These are phyloP conservation scores for Iphiclides podalirius DNA, from an alignment of 2,888 invertebrate species.

Conservation along the genomic window DNA sequence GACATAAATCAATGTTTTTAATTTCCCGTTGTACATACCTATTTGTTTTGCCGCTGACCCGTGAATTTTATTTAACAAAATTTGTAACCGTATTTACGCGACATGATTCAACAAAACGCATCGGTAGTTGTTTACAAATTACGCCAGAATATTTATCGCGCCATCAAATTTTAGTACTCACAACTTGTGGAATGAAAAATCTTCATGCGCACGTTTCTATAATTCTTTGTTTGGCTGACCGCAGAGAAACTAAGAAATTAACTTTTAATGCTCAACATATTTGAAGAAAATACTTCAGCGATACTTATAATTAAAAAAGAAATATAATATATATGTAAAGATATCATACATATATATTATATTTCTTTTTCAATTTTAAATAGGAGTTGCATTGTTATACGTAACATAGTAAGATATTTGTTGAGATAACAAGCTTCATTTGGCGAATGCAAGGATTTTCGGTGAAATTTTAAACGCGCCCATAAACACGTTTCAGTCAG, in stretches of 20 bases:
- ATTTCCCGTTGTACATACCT: not conserved
- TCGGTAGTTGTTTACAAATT: not conserved
- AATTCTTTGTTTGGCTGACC: no score
- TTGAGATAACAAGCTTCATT: no score
- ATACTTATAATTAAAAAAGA: no score
- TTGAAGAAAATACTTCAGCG: no score
- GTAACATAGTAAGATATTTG: no score
- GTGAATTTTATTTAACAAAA: not conserved
- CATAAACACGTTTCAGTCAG: constrained; percentile 14
- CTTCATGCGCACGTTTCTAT: not conserved
- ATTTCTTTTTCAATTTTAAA: no score
- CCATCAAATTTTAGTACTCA: not conserved
- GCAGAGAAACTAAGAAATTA: no score
- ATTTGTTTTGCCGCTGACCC: not conserved
- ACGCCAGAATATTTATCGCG: not conserved
- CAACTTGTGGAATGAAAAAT: not conserved
- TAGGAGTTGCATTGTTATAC: no score
- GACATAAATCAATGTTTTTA: no score
- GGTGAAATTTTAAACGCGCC: constrained; percentile 35
- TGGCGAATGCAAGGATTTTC: constrained; percentile 38
- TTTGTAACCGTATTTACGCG: not conserved
- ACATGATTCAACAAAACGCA: not conserved
- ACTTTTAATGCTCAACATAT: no score
- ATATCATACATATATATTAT: no score
- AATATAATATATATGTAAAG: no score